Conservation (phyloP, 2,888 invertebrate species). For the Drosophila stalkeri region DNA sequence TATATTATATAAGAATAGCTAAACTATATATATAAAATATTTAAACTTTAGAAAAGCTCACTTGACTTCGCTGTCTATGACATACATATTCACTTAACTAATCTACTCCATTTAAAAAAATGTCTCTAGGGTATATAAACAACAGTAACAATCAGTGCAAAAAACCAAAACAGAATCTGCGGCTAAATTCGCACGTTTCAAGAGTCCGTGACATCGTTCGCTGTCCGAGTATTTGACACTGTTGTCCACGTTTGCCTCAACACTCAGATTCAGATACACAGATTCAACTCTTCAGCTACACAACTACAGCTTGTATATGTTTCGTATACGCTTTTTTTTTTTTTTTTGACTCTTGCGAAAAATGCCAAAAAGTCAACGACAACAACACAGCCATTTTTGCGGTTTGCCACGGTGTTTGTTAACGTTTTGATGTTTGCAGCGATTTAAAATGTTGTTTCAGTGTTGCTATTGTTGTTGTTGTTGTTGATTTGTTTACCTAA, state of each 20-base stretch:
- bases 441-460: conserved; percentile 39
- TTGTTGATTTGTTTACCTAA: conserved; percentile 58
- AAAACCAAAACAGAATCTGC: conserved; percentile 44
- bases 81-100: neutral
- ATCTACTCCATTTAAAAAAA: neutral
- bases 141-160: conserved; percentile 28
- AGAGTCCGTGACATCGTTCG: conserved; percentile 52
- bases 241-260: conserved; percentile 39
- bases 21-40: neutral
- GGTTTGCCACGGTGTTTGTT: conserved; percentile 59
- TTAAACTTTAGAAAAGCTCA: too few species aligned
- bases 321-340: conserved; percentile 47
- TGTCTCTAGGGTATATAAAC: conserved; percentile 5
- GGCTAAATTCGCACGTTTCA: conserved; percentile 61
- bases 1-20: too few species aligned
- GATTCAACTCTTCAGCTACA: conserved; percentile 4
- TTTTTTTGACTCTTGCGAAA: conserved; percentile 20
- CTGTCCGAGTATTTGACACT: conserved; percentile 51
- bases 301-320: conserved; percentile 14
- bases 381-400: conserved; percentile 24
- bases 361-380: conserved; percentile 37
- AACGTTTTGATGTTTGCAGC: conserved; percentile 57
- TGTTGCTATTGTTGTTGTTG: conserved; percentile 8
- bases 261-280: conserved; percentile 9
- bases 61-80: neutral